Conservation (phyloP, 2,888 invertebrate species). For the Crepidodera aurea region DNA sequence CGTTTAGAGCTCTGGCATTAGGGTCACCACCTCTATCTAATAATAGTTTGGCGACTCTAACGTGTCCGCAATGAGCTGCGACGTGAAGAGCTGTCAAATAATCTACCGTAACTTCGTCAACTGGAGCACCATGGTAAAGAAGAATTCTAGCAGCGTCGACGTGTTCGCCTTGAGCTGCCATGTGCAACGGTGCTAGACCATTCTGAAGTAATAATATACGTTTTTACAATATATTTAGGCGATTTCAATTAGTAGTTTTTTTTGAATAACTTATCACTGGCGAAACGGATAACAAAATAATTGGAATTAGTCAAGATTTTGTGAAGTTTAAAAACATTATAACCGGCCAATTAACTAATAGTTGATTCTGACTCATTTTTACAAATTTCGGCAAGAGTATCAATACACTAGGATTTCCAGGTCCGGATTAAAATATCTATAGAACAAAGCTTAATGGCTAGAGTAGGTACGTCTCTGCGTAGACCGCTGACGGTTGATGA, state of each 20-base stretch:
- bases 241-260: neutral
- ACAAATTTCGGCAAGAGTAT: too few species aligned
- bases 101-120: conserved; percentile 98
- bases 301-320: too few species aligned
- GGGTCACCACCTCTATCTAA: conserved; percentile 96
- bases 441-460: too few species aligned
- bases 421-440: too few species aligned
- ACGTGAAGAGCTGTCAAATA: conserved; percentile 97
- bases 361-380: too few species aligned
- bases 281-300: too few species aligned
- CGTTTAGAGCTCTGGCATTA: conserved; percentile 94
- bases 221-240: neutral
- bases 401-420: too few species aligned
- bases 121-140: conserved; percentile 93
- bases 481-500: too few species aligned
- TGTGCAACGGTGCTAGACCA: conserved; percentile 95
- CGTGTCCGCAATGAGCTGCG: conserved; percentile 93
- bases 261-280: neutral
- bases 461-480: too few species aligned
- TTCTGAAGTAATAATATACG: conserved; percentile 66
- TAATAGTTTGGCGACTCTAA: conserved; percentile 89
- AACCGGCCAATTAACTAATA: too few species aligned
- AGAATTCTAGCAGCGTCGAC: conserved; percentile 94
- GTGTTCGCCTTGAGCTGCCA: conserved; percentile 99
- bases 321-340: too few species aligned